These are phyloP conservation scores for Chaenocephalus aceratus DNA, from an alignment of 2,113 vertebrate genomes.

Conservation along the genomic window DNA sequence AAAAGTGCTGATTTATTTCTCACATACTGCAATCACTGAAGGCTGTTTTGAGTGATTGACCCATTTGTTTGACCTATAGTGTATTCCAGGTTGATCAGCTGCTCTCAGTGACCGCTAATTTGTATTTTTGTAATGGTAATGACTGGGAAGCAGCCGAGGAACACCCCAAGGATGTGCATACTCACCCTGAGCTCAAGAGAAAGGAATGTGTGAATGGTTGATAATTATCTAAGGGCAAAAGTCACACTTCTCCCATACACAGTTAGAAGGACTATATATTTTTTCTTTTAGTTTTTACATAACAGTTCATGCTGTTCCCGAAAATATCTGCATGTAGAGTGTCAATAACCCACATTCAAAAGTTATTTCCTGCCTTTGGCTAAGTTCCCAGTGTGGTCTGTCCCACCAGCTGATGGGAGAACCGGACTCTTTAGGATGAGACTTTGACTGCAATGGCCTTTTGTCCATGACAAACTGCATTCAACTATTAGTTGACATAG, in stretches of 20 bases:
- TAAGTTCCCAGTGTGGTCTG: constrained; percentile 47
- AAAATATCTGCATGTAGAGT: constrained; percentile 5
- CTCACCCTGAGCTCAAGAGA: constrained; percentile 41
- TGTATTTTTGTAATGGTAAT: constrained; percentile 61
- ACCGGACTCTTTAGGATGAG: constrained; percentile 39
- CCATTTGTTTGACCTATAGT: constrained; percentile 55
- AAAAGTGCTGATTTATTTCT: constrained; percentile 1
- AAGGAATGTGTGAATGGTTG: constrained; percentile 68
- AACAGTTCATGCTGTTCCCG: background rate
- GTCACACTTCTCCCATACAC: constrained; percentile 20
- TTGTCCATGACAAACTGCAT: constrained; percentile 32
- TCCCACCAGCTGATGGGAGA: constrained; percentile 52
- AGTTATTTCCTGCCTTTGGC: constrained; percentile 65
- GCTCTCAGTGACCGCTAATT: constrained; percentile 35
- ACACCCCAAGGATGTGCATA: constrained; percentile 9
- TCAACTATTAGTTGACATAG: constrained; percentile 15
- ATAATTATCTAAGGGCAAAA: constrained; percentile 58
- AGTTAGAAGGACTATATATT: constrained; percentile 8
- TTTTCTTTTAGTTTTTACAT: constrained; percentile 2
- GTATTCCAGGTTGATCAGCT: constrained; percentile 63
- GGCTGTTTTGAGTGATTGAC: background rate
- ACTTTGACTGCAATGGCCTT: constrained; percentile 48
- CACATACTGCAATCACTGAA: constrained; percentile 2
- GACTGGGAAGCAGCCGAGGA: constrained; percentile 45
- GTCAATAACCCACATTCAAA: constrained; percentile 46